Evolutionary conservation across 2,797 vertebrate species (phyloP).

Genomic region (Urophycis tenuis): DNA sequence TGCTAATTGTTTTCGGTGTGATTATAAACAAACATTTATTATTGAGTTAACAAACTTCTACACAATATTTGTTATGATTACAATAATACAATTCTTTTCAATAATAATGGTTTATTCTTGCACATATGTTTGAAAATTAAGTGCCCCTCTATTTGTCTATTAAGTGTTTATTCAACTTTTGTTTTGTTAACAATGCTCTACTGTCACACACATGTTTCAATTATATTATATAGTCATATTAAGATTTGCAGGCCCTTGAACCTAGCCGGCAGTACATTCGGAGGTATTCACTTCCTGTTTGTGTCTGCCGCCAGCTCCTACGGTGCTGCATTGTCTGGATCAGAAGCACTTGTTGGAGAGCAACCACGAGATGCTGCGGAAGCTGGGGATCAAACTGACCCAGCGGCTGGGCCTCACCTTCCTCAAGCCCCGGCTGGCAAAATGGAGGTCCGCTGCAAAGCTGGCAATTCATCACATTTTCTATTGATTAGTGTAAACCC

Average conservation of each 20-base stretch:
- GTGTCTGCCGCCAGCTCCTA: slow-evolving; percentile 66
- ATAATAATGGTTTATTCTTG: background rate
- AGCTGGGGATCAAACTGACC: slow-evolving; percentile 85
- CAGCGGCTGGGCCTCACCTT: slow-evolving; percentile 90
- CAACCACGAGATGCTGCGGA: slow-evolving; percentile 82
- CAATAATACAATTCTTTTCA: too few relatives aligned
- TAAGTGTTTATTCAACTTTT: background rate
- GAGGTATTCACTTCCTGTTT: background rate
- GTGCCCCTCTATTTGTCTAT: background rate
- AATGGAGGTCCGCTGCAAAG: slow-evolving; percentile 81
- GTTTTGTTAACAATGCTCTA: too few relatives aligned
- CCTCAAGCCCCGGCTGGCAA: slow-evolving; percentile 86
- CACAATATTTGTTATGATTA: background rate
- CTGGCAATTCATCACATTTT: background rate
- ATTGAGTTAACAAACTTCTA: background rate
- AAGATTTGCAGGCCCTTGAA: background rate
- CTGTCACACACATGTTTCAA: background rate
- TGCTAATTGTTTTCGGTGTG: background rate
- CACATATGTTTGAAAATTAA: background rate
- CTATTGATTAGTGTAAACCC: background rate
- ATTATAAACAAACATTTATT: background rate
- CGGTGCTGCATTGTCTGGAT: slow-evolving; percentile 79
- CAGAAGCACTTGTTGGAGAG: slow-evolving; percentile 76
- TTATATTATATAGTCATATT: too few relatives aligned
- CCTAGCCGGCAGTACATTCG: background rate